phyloP scores from a whole-genome alignment of 37 sponge, comb jelly and placozoan species.

The Beroe forskalii region DNA sequence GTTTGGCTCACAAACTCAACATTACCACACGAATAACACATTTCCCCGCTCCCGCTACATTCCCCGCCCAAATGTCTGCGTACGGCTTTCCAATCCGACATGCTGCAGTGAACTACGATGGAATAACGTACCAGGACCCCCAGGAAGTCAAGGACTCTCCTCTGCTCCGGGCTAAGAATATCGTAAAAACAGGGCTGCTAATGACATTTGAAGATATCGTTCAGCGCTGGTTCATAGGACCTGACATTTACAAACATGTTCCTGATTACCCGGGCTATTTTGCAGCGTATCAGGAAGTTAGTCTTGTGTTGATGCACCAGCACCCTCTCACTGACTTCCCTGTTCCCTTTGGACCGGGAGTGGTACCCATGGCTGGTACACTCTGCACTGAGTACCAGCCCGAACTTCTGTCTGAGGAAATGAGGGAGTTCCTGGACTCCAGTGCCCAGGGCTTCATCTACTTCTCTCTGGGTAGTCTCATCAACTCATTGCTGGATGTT shows the following conservation, averaged over 20 bases:
- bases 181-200: not conserved
- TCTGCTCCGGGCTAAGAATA: slow-evolving; percentile 14
- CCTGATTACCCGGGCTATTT: slow-evolving; percentile 32
- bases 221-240: not conserved
- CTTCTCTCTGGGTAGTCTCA: slow-evolving; percentile 10
- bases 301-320: slow-evolving; percentile 33
- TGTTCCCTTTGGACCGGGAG: slow-evolving; percentile 41
- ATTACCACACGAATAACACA: not conserved
- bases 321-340: slow-evolving; percentile 17
- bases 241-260: slow-evolving; percentile 23
- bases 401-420: not conserved
- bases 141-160: not conserved
- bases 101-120: not conserved
- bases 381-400: slow-evolving; percentile 43
- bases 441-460: not conserved
- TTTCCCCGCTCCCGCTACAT: slow-evolving; percentile 12
- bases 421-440: not conserved
- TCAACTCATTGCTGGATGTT: not conserved
- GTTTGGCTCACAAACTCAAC: slow-evolving; percentile 1
- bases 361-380: slow-evolving; percentile 15
- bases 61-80: slow-evolving; percentile 17
- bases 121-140: not conserved
- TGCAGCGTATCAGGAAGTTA: not conserved
- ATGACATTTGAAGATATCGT: not conserved
- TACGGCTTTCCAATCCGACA: slow-evolving; percentile 21